phyloP scores from a whole-genome alignment of 1,140 invertebrate species.

The Trichomalopsis sarcophagae region DNA sequence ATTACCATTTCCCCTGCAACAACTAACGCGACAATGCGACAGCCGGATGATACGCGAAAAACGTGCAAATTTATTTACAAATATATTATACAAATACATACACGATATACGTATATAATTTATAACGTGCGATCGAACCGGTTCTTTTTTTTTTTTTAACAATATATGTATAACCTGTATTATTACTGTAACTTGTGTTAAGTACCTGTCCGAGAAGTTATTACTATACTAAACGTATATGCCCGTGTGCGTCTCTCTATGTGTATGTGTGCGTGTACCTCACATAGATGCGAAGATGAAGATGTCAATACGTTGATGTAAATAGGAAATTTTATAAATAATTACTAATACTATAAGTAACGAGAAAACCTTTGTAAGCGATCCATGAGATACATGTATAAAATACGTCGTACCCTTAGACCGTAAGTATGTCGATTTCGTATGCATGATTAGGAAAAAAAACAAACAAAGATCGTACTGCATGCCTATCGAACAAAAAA shows the following conservation, averaged over 20 bases:
- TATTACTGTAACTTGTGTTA: conserved; percentile 29
- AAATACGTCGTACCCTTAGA: conserved; percentile 9
- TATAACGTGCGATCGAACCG: neutral
- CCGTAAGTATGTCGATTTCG: conserved; percentile 20
- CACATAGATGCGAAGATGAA: neutral
- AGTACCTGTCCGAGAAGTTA: conserved; percentile 42
- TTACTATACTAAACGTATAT: neutral
- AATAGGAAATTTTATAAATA: conserved; percentile 43
- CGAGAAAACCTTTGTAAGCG: conserved; percentile 29
- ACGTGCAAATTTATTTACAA: conserved; percentile 27
- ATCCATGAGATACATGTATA: neutral
- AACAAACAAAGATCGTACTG: neutral
- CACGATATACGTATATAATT: neutral
- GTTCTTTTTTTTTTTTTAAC: neutral
- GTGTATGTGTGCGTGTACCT: neutral
- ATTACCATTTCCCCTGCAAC: neutral
- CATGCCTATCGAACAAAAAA: neutral
- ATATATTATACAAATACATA: neutral
- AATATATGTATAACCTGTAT: neutral
- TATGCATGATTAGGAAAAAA: neutral
- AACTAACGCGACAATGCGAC: neutral
- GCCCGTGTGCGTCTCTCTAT: neutral
- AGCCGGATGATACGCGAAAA: neutral
- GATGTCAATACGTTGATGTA: conserved; percentile 47
- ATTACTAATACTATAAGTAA: neutral